Conservation (phyloP, 2,888 invertebrate species). For the Petrolisthes manimaculis region DNA sequence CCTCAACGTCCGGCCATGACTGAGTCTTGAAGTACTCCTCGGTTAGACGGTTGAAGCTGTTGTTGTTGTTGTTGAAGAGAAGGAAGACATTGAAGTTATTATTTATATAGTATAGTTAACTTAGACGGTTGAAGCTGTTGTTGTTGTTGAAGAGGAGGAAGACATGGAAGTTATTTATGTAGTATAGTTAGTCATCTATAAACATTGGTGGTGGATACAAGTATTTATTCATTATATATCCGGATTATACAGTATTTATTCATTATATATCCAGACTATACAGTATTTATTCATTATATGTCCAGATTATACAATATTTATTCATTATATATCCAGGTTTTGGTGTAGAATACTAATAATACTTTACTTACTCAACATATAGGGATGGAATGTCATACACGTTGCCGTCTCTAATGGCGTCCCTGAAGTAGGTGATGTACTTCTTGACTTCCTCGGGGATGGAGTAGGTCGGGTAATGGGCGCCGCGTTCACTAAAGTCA, state of each 20-base stretch:
- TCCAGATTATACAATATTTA: neutral
- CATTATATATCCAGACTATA: neutral
- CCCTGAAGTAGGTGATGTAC: conserved; percentile 88
- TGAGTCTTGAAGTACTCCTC: conserved; percentile 95
- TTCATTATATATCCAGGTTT: neutral
- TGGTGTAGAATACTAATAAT: neutral
- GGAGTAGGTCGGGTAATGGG: conserved; percentile 68
- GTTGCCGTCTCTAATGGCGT: conserved; percentile 88
- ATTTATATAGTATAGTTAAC: no score
- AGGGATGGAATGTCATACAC: conserved; percentile 85
- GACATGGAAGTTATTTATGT: no score
- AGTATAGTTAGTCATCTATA: conserved; percentile 78
- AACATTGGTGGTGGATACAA: no score
- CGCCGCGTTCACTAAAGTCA: conserved; percentile 42
- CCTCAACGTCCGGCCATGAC: conserved; percentile 94
- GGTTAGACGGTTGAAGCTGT: conserved; percentile 89
- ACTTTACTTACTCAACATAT: conserved; percentile 44
- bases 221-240: no score
- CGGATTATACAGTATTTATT: no score
- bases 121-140: no score
- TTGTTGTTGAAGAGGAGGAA: no score
- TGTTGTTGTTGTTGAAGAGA: no score
- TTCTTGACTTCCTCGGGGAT: conserved; percentile 82
- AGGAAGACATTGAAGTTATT: neutral
- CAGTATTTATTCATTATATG: no score